phyloP scores from a whole-genome alignment of 2,888 invertebrate genomes.

The Creontiades dilutus region DNA sequence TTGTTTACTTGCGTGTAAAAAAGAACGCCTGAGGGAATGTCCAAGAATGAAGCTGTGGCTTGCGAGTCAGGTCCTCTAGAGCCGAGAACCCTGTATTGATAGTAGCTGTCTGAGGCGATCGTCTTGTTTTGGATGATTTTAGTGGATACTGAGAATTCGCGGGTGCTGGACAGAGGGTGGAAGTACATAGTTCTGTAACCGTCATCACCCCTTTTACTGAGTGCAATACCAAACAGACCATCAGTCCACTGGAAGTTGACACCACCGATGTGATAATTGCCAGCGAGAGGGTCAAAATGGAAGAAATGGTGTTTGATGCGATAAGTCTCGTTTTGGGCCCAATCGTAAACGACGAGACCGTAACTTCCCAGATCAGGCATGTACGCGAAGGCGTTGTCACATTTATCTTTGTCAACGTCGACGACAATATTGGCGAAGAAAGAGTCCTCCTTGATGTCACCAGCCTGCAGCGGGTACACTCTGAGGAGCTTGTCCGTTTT shows the following conservation, averaged over 20 bases:
- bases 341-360: slow-evolving; percentile 88
- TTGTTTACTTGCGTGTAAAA: slow-evolving; percentile 89
- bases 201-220: slow-evolving; percentile 82
- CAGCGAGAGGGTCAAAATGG: slow-evolving; percentile 86
- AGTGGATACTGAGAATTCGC: slow-evolving; percentile 89
- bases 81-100: slow-evolving; percentile 87
- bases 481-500: slow-evolving; percentile 86
- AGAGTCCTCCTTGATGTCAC: slow-evolving; percentile 85
- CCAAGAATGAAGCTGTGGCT: slow-evolving; percentile 86
- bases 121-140: slow-evolving; percentile 86
- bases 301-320: slow-evolving; percentile 87
- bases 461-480: slow-evolving; percentile 84
- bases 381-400: slow-evolving; percentile 88
- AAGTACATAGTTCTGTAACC: slow-evolving; percentile 84
- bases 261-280: slow-evolving; percentile 87
- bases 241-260: slow-evolving; percentile 91
- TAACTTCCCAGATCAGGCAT: slow-evolving; percentile 86
- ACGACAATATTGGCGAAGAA: slow-evolving; percentile 91
- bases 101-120: slow-evolving; percentile 84
- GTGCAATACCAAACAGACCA: slow-evolving; percentile 87
- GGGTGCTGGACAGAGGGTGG: slow-evolving; percentile 89
- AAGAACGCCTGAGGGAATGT: slow-evolving; percentile 84
- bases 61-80: slow-evolving; percentile 86
- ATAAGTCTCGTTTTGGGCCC: slow-evolving; percentile 87
- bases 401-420: slow-evolving; percentile 85